These are phyloP conservation scores for Botia almorhae DNA, from an alignment of 2,797 vertebrate genomes.

Conservation along the genomic window DNA sequence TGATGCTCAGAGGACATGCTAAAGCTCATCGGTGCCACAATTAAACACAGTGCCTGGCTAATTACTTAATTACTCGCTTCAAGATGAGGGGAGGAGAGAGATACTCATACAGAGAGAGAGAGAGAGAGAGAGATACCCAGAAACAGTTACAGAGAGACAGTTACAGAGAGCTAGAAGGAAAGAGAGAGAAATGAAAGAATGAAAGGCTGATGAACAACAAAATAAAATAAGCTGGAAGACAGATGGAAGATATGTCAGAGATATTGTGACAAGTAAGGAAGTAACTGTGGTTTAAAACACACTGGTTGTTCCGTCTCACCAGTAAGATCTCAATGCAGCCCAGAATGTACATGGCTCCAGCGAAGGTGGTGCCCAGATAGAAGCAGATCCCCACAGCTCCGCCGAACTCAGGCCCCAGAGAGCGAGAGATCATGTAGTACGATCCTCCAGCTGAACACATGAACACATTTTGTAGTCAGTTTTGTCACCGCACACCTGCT, in stretches of 20 bases:
- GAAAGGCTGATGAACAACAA: slow-evolving; percentile 26
- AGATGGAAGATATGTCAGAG: slow-evolving; percentile 19
- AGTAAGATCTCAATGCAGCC: slow-evolving; percentile 97
- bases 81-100: slow-evolving; percentile 6
- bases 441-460: slow-evolving; percentile 91
- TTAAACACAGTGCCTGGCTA: slow-evolving; percentile 69
- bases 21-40: neutral
- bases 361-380: slow-evolving; percentile 96
- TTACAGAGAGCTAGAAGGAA: neutral
- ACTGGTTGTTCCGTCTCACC: slow-evolving; percentile 77
- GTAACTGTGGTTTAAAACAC: too few relatives aligned
- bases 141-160: too few relatives aligned
- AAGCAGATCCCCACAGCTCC: slow-evolving; percentile 98
- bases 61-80: slow-evolving; percentile 61
- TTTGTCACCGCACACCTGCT: too few relatives aligned
- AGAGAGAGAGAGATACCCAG: slow-evolving; percentile 4
- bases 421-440: slow-evolving; percentile 99
- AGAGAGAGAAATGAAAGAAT: too few relatives aligned
- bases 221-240: slow-evolving; percentile 43
- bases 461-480: too few relatives aligned
- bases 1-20: slow-evolving; percentile 27
- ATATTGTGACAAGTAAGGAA: neutral
- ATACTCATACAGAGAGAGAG: neutral
- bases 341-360: slow-evolving; percentile 99
- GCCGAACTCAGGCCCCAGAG: slow-evolving; percentile 95